Percentiles rank a stretch among this genome's conserved stretches.
Conservation (phyloP, 1,140 invertebrate genomes). For the Plectus sambesii region DNA sequence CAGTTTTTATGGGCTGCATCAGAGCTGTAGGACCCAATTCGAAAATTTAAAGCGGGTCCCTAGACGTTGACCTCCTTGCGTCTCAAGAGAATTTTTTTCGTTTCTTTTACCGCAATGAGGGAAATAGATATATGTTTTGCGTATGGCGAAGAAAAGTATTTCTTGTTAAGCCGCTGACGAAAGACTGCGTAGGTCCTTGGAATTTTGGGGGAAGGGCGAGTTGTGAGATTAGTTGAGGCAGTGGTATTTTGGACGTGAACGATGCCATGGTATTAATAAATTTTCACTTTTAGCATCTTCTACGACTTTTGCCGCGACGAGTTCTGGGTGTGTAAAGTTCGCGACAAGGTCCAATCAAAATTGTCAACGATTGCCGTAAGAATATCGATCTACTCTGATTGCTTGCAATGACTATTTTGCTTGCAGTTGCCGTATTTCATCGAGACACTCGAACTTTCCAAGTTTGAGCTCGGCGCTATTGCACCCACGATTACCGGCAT, state of each 20-base stretch:
- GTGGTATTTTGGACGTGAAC: conserved; percentile 2
- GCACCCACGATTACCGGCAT: conserved; percentile 65
- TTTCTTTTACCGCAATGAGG: too few species aligned
- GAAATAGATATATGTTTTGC: too few species aligned
- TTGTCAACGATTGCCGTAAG: conserved; percentile 64
- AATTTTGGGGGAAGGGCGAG: too few species aligned
- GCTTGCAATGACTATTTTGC: conserved; percentile 14
- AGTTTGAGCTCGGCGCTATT: conserved; percentile 63
- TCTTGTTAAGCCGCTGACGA: too few species aligned
- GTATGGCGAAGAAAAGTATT: too few species aligned
- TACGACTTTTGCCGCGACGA: conserved; percentile 64
- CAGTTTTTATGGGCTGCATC: too few species aligned
- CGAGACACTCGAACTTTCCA: conserved; percentile 64
- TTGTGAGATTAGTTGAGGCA: too few species aligned
- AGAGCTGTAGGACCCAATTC: too few species aligned
- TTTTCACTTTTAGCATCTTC: conserved; percentile 61
- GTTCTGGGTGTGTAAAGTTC: conserved; percentile 53
- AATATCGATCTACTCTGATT: conserved; percentile 10
- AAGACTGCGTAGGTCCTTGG: too few species aligned
- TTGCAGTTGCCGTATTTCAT: conserved; percentile 69
- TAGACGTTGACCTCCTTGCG: too few species aligned
- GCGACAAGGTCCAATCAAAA: conserved; percentile 70
- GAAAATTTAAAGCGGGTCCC: too few species aligned
- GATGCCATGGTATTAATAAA: conserved; percentile 57
- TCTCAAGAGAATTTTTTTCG: too few species aligned